Evolutionary conservation across 2,888 invertebrate genomes (phyloP).

Genomic region (Helicoverpa assulta): DNA sequence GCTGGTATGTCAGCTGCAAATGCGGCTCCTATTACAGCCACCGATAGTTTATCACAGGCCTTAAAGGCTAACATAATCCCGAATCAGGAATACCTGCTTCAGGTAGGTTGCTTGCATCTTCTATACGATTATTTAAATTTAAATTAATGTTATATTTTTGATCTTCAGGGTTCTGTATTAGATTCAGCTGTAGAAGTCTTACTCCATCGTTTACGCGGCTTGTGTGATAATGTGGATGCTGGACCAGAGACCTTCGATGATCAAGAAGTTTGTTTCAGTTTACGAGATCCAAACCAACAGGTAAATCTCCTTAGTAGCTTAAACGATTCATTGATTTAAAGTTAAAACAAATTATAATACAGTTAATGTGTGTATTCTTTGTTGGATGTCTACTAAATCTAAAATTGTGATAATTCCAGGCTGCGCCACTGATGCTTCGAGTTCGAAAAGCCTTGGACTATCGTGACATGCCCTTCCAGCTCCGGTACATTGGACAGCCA

Average conservation of each 20-base stretch:
- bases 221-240: slow-evolving; percentile 97
- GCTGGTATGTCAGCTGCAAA: slow-evolving; percentile 77
- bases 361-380: no score
- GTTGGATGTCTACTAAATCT: no score
- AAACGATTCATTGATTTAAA: background rate
- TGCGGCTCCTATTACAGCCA: slow-evolving; percentile 91
- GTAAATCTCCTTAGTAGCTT: slow-evolving; percentile 66
- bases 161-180: slow-evolving; percentile 95
- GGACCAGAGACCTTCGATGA: slow-evolving; percentile 98
- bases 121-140: background rate
- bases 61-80: slow-evolving; percentile 96
- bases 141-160: slow-evolving; percentile 7
- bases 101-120: slow-evolving; percentile 68
- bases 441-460: slow-evolving; percentile 96
- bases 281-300: slow-evolving; percentile 92
- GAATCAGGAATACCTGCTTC: slow-evolving; percentile 97
- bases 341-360: no score
- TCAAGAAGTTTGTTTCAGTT: slow-evolving; percentile 97
- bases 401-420: slow-evolving; percentile 70
- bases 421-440: slow-evolving; percentile 93
- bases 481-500: slow-evolving; percentile 97
- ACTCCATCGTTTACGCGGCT: slow-evolving; percentile 96
- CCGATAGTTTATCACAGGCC: slow-evolving; percentile 94
- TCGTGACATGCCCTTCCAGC: slow-evolving; percentile 96
- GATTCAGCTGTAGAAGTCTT: slow-evolving; percentile 97